These are phyloP conservation scores for Redunca redunca DNA, from an alignment of 2,113 vertebrate genomes.

Conservation along the genomic window DNA sequence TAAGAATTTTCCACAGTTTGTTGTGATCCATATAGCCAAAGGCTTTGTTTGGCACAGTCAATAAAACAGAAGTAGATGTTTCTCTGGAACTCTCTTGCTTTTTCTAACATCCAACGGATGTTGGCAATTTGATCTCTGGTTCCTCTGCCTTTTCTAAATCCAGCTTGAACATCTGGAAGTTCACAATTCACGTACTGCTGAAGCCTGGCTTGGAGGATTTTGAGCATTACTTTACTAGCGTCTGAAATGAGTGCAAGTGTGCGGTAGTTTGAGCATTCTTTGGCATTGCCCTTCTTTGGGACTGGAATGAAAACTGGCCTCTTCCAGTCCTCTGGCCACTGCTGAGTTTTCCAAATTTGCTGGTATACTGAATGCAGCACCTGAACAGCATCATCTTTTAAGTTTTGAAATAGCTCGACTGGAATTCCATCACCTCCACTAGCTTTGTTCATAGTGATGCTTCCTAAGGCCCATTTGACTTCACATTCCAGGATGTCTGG, in stretches of 20 bases:
- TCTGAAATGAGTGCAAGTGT: not conserved
- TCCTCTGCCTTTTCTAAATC: not conserved
- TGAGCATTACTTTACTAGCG: not conserved
- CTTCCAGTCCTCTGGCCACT: not conserved
- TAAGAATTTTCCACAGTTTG: not conserved
- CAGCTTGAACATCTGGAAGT: not conserved
- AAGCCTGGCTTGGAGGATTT: not conserved
- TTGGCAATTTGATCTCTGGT: not conserved
- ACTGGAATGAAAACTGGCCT: not conserved
- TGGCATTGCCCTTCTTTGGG: not conserved
- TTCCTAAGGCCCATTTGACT: not conserved
- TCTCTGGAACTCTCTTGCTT: not conserved
- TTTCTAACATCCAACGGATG: not conserved
- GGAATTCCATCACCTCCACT: not conserved
- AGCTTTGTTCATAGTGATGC: not conserved
- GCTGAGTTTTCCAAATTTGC: not conserved
- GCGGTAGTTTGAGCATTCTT: not conserved
- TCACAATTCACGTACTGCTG: fast-evolving
- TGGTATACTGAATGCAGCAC: not conserved
- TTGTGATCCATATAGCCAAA: not conserved
- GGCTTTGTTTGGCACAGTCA: not conserved
- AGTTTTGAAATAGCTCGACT: not conserved
- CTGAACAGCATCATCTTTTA: not conserved
- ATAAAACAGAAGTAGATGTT: not conserved
- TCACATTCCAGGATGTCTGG: not conserved